A percentile compares a stretch with the other conserved stretches of the same genome.
These are phyloP conservation scores for Mizuhopecten yessoensis DNA, from an alignment of 1,140 invertebrate genomes.

Conservation along the genomic window DNA sequence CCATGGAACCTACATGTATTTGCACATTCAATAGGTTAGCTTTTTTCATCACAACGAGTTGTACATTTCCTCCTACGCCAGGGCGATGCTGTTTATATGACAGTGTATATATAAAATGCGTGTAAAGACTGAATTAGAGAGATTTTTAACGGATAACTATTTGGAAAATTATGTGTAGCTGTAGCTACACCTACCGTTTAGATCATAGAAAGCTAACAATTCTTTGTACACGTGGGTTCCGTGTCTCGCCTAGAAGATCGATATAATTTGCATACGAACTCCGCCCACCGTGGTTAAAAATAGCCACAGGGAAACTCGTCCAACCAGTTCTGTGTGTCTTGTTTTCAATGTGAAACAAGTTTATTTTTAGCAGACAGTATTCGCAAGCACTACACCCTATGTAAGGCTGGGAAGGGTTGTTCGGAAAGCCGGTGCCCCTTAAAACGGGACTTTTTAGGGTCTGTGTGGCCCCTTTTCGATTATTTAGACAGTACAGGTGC, in stretches of 20 bases:
- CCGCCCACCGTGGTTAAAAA: constrained; percentile 1
- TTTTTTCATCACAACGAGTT: too few species aligned
- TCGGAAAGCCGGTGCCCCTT: background rate
- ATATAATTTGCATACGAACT: constrained; percentile 16
- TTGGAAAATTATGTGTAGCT: too few species aligned
- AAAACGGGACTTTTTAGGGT: background rate
- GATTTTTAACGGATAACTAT: too few species aligned
- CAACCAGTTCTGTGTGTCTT: constrained; percentile 33
- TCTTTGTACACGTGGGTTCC: too few species aligned
- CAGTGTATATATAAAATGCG: too few species aligned
- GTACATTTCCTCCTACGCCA: too few species aligned
- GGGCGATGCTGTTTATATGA: too few species aligned
- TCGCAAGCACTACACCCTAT: constrained; percentile 1
- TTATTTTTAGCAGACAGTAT: constrained; percentile 24
- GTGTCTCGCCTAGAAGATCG: background rate
- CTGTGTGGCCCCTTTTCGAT: constrained; percentile 14
- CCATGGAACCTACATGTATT: too few species aligned
- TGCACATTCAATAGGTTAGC: too few species aligned
- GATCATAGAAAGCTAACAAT: too few species aligned
- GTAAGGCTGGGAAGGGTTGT: constrained; percentile 22
- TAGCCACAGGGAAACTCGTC: constrained; percentile 1
- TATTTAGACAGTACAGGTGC: constrained; percentile 2
- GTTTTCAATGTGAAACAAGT: constrained; percentile 39
- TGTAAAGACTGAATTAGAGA: too few species aligned
- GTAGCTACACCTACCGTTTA: too few species aligned